Conservation (phyloP, 2,888 invertebrate genomes). For the Himalopsyche kuldschensis region DNA sequence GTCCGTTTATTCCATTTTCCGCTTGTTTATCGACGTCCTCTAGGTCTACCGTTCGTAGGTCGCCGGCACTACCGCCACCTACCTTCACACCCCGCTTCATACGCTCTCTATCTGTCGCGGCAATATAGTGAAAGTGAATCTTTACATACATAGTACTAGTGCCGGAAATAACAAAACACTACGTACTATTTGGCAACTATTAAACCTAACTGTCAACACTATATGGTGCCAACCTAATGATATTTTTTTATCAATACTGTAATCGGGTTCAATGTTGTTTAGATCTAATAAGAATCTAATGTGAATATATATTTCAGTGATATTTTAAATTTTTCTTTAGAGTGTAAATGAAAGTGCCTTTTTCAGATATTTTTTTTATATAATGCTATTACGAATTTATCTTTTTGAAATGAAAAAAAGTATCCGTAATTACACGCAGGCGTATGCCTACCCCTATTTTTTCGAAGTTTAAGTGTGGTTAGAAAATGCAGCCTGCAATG, state of each 20-base stretch:
- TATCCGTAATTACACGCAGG: background rate
- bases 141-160: background rate
- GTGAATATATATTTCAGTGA: background rate
- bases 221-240: background rate
- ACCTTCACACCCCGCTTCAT: background rate
- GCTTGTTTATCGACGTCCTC: conserved; percentile 54
- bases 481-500: background rate
- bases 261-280: too few relatives aligned
- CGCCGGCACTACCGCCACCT: conserved; percentile 10
- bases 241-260: background rate
- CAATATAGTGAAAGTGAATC: conserved; percentile 19
- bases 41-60: conserved; percentile 50
- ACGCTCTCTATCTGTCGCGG: background rate
- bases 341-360: background rate
- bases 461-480: background rate
- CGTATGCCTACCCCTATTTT: background rate
- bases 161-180: conserved; percentile 21
- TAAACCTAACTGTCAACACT: background rate
- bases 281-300: background rate
- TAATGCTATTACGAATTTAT: background rate
- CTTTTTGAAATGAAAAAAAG: background rate
- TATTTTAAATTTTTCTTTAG: background rate
- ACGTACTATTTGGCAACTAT: conserved; percentile 3
- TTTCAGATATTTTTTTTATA: background rate
- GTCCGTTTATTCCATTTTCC: conserved; percentile 47